phyloP scores from a whole-genome alignment of 2,797 vertebrate species.

The Necrosyrtes monachus region DNA sequence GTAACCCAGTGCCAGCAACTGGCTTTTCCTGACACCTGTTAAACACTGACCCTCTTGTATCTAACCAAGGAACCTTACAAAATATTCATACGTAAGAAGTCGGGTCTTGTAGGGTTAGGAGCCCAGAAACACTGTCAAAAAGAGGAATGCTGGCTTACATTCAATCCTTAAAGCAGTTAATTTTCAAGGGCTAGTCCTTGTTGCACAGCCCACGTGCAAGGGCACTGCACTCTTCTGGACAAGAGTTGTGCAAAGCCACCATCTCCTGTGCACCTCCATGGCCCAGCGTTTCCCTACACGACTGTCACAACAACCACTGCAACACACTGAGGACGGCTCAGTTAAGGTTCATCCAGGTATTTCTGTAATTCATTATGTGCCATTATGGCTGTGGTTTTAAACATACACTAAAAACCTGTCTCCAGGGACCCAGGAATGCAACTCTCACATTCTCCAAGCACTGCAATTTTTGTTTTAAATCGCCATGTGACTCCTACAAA shows the following conservation, averaged over 20 bases:
- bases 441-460: neutral
- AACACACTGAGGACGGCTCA: neutral
- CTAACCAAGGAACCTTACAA: neutral
- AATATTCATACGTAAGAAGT: neutral
- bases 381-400: neutral
- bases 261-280: neutral
- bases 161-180: neutral
- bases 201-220: accelerated
- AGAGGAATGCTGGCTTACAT: neutral
- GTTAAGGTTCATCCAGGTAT: neutral
- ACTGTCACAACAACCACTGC: neutral
- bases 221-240: neutral
- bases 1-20: neutral
- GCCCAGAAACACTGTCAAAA: neutral
- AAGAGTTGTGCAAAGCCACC: neutral
- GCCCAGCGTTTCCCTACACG: accelerated
- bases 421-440: neutral
- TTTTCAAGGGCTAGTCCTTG: neutral
- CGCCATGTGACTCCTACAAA: neutral
- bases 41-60: neutral
- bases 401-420: neutral
- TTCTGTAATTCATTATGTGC: neutral
- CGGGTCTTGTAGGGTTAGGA: neutral
- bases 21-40: neutral
- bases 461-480: neutral